These are phyloP conservation scores for Dynastes maya DNA, from an alignment of 2,888 invertebrate species.

Conservation along the genomic window DNA sequence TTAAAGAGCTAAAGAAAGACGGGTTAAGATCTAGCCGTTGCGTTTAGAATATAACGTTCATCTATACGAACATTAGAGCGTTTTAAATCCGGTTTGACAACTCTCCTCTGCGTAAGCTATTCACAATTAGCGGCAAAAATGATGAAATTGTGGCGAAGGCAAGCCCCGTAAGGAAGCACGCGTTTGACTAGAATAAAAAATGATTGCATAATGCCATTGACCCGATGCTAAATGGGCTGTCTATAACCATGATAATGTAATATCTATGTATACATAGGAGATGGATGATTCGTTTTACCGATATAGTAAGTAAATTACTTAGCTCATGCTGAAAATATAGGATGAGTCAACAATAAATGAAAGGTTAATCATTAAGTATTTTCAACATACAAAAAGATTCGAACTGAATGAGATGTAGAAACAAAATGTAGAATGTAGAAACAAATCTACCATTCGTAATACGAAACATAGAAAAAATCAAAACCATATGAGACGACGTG, in stretches of 20 bases:
- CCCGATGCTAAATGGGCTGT: conserved; percentile 50
- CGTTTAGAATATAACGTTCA: neutral
- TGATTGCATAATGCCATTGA: conserved; percentile 55
- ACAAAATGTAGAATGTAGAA: too few species aligned
- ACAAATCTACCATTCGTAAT: too few species aligned
- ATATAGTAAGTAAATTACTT: neutral
- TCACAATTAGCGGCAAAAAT: conserved; percentile 43
- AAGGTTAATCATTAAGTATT: too few species aligned
- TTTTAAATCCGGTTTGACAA: conserved; percentile 47
- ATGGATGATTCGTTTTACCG: neutral
- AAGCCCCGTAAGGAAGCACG: conserved; percentile 47
- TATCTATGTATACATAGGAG: too few species aligned
- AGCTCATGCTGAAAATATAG: too few species aligned
- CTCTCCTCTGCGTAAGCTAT: conserved; percentile 49
- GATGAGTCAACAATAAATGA: too few species aligned
- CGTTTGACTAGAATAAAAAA: conserved; percentile 36
- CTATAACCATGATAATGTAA: neutral
- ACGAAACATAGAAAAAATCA: too few species aligned
- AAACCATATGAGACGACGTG: too few species aligned
- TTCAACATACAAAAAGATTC: too few species aligned
- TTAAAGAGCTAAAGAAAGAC: neutral
- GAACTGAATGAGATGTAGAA: too few species aligned
- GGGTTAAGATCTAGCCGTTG: neutral
- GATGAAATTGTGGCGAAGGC: conserved; percentile 51
- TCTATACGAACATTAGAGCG: conserved; percentile 20